Evolutionary conservation across 2,797 vertebrate genomes (phyloP).

Genomic region (Passerculus sandwichensis): DNA sequence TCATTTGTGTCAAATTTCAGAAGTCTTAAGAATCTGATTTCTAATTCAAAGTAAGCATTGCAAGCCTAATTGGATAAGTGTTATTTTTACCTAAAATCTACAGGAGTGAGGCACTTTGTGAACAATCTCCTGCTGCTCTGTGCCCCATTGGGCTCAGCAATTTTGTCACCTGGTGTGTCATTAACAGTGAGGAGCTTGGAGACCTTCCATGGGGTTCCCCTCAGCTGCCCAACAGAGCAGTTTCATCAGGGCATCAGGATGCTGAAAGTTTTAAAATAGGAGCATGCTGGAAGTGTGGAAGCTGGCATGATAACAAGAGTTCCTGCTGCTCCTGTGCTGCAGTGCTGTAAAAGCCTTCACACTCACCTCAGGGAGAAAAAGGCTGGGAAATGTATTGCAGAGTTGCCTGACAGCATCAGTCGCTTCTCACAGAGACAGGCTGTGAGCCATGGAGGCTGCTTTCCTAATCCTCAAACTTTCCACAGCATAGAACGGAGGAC

Average conservation of each 20-base stretch:
- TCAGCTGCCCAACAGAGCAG: background rate
- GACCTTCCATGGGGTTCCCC: accelerated
- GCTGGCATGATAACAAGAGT: background rate
- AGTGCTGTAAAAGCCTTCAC: background rate
- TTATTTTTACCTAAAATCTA: background rate
- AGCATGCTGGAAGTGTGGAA: accelerated
- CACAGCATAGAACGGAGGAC: background rate
- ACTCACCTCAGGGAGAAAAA: background rate
- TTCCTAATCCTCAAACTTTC: constrained; percentile 5
- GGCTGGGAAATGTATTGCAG: background rate
- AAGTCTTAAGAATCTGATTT: background rate
- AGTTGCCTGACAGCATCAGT: background rate
- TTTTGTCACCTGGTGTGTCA: no score
- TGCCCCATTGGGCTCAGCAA: background rate
- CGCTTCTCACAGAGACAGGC: background rate
- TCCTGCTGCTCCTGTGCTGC: background rate
- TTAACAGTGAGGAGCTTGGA: accelerated
- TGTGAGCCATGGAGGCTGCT: background rate
- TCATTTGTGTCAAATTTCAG: background rate
- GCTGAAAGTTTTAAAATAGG: background rate
- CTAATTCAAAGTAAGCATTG: background rate
- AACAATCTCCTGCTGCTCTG: background rate
- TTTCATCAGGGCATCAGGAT: background rate
- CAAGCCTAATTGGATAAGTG: background rate
- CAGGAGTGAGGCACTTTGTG: background rate